Conservation (phyloP, 2,113 vertebrate genomes). For the Esox niger region DNA sequence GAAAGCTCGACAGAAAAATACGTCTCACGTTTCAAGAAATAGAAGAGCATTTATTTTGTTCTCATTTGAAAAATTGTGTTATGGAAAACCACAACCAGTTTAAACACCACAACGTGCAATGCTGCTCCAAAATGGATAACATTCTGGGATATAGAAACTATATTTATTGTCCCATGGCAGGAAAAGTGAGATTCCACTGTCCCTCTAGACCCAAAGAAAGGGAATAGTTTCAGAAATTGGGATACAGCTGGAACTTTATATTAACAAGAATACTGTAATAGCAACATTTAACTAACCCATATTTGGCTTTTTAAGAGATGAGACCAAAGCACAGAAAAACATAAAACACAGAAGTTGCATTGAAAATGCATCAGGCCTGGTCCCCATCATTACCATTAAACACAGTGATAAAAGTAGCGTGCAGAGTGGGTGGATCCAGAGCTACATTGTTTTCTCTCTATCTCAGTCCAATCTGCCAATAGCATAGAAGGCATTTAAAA, state of each 20-base stretch:
- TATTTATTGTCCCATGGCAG: background rate
- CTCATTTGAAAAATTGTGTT: background rate
- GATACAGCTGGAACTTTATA: background rate
- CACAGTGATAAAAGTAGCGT: slow-evolving; percentile 43
- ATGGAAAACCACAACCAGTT: background rate
- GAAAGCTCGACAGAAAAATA: background rate
- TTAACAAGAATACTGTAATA: background rate
- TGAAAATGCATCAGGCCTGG: slow-evolving; percentile 47
- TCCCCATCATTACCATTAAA: slow-evolving; percentile 37
- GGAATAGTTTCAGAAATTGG: background rate
- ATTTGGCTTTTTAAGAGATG: background rate
- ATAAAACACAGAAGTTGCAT: slow-evolving; percentile 30
- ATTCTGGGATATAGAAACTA: background rate
- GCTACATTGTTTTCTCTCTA: slow-evolving; percentile 38
- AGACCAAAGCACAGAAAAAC: background rate
- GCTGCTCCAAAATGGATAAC: background rate
- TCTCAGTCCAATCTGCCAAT: slow-evolving; percentile 25
- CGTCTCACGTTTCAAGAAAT: background rate
- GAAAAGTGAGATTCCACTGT: background rate
- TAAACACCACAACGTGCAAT: background rate
- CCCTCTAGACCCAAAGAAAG: background rate
- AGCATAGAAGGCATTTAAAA: slow-evolving; percentile 24
- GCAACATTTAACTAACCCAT: slow-evolving; percentile 5
- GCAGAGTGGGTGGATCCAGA: slow-evolving; percentile 29
- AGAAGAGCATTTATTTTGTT: background rate